Evolutionary conservation across 2,888 invertebrate species (phyloP), one percentile per base, ranked within the genome.

Genomic region (Gymnocheta viridis): DNA sequence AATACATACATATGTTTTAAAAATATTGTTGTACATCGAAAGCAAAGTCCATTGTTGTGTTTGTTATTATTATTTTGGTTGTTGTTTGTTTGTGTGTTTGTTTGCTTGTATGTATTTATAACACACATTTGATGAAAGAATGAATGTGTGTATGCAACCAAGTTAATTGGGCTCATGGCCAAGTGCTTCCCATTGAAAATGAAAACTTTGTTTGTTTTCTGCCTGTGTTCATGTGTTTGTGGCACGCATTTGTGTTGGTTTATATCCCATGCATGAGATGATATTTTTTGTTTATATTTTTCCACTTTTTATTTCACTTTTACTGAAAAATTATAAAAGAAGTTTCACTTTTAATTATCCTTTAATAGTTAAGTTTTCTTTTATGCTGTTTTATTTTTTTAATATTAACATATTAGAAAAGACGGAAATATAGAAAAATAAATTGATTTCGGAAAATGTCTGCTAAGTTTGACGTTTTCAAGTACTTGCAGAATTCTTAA

Each of bases 141-240:
- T 38, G 29, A 49, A n/a, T 64, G 4, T 54, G 67, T 62, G 47
- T 74, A 62, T 82, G 74, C 49, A 81, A 73, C 62, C 60, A 64
- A 81, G 82, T 84, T 84, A 84, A 84, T 84, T 84, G 77, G 82
- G 84, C 82, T 84, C 84, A 84, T 82, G 84, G 84, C 84, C 84
- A 84, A 84, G 84, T 82, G 84, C 84, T 84, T 84, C 84, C 82
- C 84, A 84, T 84, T 84, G 84, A 72, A 82, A 86, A 86, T 86
- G 82, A 86, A 86, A 85, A 86, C 85, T 86, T 81, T 82, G 49
- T 81, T 84, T 80, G n/a, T 83, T 54, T 38, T 49, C 14, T 62
- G 49, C 29, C 19, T 44, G 38, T 2, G 4, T 38, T 19, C 17
- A 7, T 77, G 64, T 66, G 27, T 47, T 47, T 47, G 17, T 49